Evolutionary conservation across 2,888 invertebrate species (phyloP).

Genomic region (Hybos culiciformis): DNA sequence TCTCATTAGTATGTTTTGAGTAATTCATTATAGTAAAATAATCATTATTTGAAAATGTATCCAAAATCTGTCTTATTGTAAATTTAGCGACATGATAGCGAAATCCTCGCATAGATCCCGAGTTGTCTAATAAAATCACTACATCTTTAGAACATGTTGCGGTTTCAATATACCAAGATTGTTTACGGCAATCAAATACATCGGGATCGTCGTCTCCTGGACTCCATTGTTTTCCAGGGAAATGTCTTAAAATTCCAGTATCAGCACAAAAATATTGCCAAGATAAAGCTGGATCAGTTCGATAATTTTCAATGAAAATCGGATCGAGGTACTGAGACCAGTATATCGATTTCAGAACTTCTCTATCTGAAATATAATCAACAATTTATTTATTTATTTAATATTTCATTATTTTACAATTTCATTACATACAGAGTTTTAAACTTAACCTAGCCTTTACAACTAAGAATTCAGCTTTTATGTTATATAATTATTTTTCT

Average conservation of each 20-base stretch:
- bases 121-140: constrained; percentile 85
- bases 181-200: constrained; percentile 81
- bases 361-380: constrained; percentile 32
- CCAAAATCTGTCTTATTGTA: constrained; percentile 77
- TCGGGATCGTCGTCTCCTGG: constrained; percentile 42
- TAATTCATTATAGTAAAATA: constrained; percentile 85
- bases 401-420: not conserved
- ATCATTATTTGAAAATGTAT: constrained; percentile 95
- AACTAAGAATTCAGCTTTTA: no score
- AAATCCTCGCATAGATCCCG: constrained; percentile 92
- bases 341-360: constrained; percentile 60
- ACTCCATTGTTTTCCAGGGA: constrained; percentile 68
- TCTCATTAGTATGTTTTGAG: constrained; percentile 55
- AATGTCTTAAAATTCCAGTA: constrained; percentile 83
- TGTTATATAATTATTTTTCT: no score
- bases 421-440: not conserved
- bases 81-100: constrained; percentile 63
- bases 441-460: not conserved
- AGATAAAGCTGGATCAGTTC: constrained; percentile 74
- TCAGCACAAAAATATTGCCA: constrained; percentile 98
- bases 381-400: not conserved
- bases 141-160: constrained; percentile 97
- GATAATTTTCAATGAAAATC: constrained; percentile 72
- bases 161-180: constrained; percentile 95
- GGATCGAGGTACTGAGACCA: constrained; percentile 83